Evolutionary conservation across 2,888 invertebrate genomes (phyloP).

Genomic region (Plagiodera versicolora): DNA sequence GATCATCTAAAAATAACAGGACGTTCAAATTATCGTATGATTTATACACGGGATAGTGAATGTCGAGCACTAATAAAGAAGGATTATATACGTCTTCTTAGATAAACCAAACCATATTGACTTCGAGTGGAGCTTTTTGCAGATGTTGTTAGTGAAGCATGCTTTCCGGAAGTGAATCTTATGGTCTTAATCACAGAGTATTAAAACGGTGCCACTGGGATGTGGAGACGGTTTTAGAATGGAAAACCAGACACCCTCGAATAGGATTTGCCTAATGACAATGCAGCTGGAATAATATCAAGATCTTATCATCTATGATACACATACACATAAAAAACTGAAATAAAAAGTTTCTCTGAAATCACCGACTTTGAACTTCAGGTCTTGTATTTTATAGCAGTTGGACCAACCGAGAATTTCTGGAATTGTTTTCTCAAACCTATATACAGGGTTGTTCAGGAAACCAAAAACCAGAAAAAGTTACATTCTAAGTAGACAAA

Average conservation of each 20-base stretch:
- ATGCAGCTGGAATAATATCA: not conserved
- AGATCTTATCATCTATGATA: not conserved
- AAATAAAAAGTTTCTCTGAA: no score
- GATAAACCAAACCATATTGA: slow-evolving; percentile 25
- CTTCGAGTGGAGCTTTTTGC: slow-evolving; percentile 23
- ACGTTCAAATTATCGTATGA: slow-evolving; percentile 21
- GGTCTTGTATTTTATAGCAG: no score
- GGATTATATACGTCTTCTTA: slow-evolving; percentile 22
- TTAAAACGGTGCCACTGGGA: slow-evolving; percentile 22
- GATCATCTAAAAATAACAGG: slow-evolving; percentile 16
- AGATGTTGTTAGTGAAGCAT: slow-evolving; percentile 26
- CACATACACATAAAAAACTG: no score
- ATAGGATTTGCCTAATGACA: not conserved
- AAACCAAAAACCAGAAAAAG: no score
- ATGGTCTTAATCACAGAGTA: slow-evolving; percentile 24
- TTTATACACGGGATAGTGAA: slow-evolving; percentile 16
- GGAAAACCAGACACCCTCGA: not conserved
- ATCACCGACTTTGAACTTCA: no score
- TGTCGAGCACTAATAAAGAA: slow-evolving; percentile 19
- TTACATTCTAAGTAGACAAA: no score
- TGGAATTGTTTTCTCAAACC: no score
- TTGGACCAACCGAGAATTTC: no score
- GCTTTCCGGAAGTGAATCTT: slow-evolving; percentile 27
- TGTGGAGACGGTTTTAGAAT: not conserved
- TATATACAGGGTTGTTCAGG: no score